A percentile compares a stretch with the other conserved stretches of the same genome.
Evolutionary conservation across 2,888 invertebrate genomes (phyloP).

Genomic region (Yponomeuta plumbellus): DNA sequence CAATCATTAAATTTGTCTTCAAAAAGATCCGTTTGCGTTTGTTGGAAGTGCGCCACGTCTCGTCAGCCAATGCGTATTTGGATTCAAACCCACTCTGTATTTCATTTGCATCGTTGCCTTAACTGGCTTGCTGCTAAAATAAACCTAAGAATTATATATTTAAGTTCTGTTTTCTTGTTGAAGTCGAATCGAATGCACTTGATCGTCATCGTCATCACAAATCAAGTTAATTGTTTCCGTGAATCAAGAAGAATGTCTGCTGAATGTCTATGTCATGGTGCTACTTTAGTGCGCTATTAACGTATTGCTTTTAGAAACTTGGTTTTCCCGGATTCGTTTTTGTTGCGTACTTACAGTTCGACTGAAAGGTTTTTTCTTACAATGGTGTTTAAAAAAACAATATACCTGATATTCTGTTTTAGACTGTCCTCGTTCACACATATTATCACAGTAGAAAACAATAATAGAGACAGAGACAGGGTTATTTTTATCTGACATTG

Average conservation of each 20-base stretch:
- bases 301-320: neutral
- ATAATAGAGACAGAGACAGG: neutral
- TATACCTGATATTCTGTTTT: neutral
- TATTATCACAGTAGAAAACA: neutral
- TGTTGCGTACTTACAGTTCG: neutral
- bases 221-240: slow-evolving; percentile 36
- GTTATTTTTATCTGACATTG: slow-evolving; percentile 4
- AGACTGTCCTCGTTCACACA: neutral
- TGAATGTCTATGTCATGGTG: slow-evolving; percentile 31
- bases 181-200: slow-evolving; percentile 15
- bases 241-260: slow-evolving; percentile 34
- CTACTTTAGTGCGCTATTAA: neutral
- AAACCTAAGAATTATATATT: neutral
- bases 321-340: neutral
- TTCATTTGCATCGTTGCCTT: neutral
- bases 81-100: neutral
- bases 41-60: slow-evolving; percentile 38
- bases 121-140: neutral
- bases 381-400: too few relatives aligned
- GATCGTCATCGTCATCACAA: slow-evolving; percentile 36
- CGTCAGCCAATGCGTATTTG: slow-evolving; percentile 9
- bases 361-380: too few relatives aligned
- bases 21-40: slow-evolving; percentile 34
- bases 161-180: slow-evolving; percentile 16
- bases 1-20: slow-evolving; percentile 30